Conservation (phyloP, 1,140 invertebrate genomes). For the Danaus melanippus region DNA sequence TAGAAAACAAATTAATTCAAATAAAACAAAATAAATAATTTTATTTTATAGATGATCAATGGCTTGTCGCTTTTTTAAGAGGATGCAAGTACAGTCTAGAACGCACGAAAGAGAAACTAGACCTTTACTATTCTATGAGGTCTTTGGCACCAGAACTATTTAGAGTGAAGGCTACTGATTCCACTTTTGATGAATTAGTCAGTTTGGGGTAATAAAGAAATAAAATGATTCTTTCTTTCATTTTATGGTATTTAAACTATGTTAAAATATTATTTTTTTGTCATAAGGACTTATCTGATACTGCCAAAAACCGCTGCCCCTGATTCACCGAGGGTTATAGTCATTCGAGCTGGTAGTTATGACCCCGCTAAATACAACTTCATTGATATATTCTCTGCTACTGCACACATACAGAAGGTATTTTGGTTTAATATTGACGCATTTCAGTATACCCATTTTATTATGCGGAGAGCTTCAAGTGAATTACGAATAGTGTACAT, state of each 20-base stretch:
- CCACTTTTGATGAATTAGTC: constrained; percentile 50
- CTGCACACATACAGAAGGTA: constrained; percentile 41
- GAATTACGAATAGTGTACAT: constrained; percentile 2
- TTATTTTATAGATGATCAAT: constrained; percentile 71
- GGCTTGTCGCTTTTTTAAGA: constrained; percentile 75
- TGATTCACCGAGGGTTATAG: constrained; percentile 24
- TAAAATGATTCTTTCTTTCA: background rate
- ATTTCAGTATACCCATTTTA: too few relatives aligned
- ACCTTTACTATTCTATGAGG: constrained; percentile 75
- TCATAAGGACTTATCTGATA: constrained; percentile 32
- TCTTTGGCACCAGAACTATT: constrained; percentile 73
- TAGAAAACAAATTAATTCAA: too few relatives aligned
- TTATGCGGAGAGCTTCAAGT: too few relatives aligned
- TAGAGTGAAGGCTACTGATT: constrained; percentile 32
- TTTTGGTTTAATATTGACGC: constrained; percentile 15
- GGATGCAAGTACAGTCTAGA: constrained; percentile 80
- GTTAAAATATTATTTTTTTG: constrained; percentile 15
- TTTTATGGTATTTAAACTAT: constrained; percentile 1
- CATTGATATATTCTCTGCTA: constrained; percentile 31
- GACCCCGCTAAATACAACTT: constrained; percentile 42
- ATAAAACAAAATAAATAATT: too few relatives aligned
- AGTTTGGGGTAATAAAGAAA: constrained; percentile 45
- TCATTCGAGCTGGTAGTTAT: constrained; percentile 38
- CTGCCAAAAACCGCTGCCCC: constrained; percentile 34
- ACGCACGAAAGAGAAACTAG: constrained; percentile 77